Evolutionary conservation across 1,140 invertebrate species (phyloP).

Genomic region (Tachypleus tridentatus): DNA sequence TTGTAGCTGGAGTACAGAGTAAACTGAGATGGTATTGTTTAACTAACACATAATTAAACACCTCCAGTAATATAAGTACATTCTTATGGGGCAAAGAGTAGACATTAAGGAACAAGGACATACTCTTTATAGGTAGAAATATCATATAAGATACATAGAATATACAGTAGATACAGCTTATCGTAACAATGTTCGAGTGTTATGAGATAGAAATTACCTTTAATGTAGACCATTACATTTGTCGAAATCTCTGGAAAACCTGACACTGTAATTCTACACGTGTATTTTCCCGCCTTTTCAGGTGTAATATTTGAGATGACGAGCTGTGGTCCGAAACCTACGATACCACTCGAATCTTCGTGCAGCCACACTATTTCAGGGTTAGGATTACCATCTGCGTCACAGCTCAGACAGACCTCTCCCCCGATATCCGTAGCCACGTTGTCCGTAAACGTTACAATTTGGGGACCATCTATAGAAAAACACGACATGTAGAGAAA

Average conservation of each 20-base stretch:
- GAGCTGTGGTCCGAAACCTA: constrained; percentile 27
- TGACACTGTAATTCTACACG: constrained; percentile 65
- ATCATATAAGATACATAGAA: no score
- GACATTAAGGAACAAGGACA: no score
- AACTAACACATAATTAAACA: no score
- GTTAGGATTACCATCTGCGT: constrained; percentile 77
- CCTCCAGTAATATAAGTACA: no score
- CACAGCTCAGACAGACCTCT: constrained; percentile 64
- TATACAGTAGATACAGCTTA: no score
- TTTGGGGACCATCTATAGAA: constrained; percentile 65
- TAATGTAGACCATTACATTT: constrained; percentile 68
- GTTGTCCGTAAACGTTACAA: constrained; percentile 56
- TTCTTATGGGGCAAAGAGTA: no score
- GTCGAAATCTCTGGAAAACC: constrained; percentile 65
- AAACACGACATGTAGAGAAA: no score
- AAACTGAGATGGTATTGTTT: no score
- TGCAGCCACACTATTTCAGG: constrained; percentile 79
- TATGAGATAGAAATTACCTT: constrained; percentile 39
- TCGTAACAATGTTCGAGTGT: no score
- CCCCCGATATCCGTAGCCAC: constrained; percentile 68
- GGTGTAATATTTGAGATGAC: constrained; percentile 43
- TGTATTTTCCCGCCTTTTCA: constrained; percentile 68
- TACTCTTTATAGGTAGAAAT: no score
- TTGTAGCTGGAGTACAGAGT: no score
- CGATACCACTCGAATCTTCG: constrained; percentile 39